A percentile compares a stretch with the other conserved stretches of the same genome.
Evolutionary conservation across 2,797 vertebrate species (phyloP).

Genomic region (Danio jaintianensis): DNA sequence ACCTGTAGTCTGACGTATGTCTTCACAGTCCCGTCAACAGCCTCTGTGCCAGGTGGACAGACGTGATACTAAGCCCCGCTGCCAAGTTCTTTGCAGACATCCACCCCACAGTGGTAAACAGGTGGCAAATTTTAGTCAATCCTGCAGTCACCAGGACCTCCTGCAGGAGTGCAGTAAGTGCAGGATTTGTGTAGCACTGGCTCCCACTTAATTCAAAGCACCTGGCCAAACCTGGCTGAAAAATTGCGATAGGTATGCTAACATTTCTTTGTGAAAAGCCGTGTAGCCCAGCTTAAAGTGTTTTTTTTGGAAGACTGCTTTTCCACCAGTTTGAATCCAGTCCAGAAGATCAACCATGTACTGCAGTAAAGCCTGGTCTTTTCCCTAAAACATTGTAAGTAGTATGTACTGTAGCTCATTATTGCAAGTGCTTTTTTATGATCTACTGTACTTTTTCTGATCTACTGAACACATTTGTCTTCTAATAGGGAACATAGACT

Average conservation of each 20-base stretch:
- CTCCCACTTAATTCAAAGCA: not conserved
- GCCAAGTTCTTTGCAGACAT: conserved; percentile 45
- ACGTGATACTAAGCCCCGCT: conserved; percentile 9
- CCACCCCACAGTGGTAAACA: conserved; percentile 40
- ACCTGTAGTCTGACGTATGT: conserved; percentile 41
- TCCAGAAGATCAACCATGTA: conserved; percentile 5
- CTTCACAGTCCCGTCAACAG: conserved; percentile 32
- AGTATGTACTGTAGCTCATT: not conserved
- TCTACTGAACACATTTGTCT: not conserved
- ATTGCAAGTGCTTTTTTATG: not conserved
- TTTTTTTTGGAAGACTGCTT: not conserved
- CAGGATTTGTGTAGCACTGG: conserved; percentile 9
- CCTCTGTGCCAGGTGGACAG: conserved; percentile 47
- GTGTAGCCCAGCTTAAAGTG: not conserved
- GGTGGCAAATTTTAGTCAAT: conserved; percentile 44
- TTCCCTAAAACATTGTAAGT: not conserved
- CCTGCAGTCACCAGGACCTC: conserved; percentile 22
- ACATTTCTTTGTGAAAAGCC: not conserved
- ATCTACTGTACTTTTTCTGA: not conserved
- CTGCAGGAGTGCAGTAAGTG: not conserved
- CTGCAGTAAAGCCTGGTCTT: conserved; percentile 2
- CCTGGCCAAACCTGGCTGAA: conserved; percentile 10
- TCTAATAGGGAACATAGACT: no score
- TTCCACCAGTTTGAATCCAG: not conserved
- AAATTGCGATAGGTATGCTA: not conserved